These are phyloP conservation scores for Gorilla gorilla DNA, from an alignment of 2,113 vertebrate genomes.

Conservation along the genomic window DNA sequence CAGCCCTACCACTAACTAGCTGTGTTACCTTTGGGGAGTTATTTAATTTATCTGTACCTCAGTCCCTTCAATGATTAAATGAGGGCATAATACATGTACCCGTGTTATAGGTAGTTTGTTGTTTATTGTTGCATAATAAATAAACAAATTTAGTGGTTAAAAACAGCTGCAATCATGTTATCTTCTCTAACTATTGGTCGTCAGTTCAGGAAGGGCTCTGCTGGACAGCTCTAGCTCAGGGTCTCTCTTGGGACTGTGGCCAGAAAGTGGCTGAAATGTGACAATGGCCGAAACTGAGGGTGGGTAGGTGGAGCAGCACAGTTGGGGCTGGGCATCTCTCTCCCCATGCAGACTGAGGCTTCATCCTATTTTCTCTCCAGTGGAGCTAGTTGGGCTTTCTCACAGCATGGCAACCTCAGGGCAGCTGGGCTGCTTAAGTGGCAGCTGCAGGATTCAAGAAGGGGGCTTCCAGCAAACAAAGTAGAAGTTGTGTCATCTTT, in stretches of 20 bases:
- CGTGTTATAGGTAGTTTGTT: not conserved
- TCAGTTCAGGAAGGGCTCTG: not conserved
- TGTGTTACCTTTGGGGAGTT: not conserved
- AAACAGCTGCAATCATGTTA: not conserved
- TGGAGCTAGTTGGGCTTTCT: not conserved
- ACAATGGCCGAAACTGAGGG: not conserved
- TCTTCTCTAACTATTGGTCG: not conserved
- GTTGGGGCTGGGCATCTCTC: not conserved
- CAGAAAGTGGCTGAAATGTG: too few relatives aligned
- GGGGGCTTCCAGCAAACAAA: not conserved
- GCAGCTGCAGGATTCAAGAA: not conserved
- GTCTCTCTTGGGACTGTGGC: not conserved
- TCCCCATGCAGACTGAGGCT: not conserved
- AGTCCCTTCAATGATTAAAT: not conserved
- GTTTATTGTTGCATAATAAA: not conserved
- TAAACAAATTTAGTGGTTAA: not conserved
- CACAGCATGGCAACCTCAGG: not conserved
- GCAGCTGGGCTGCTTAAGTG: not conserved
- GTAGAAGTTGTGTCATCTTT: not conserved
- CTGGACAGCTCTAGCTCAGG: not conserved
- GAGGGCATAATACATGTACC: not conserved
- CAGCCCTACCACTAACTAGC: not conserved
- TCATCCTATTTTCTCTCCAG: not conserved
- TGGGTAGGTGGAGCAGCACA: not conserved
- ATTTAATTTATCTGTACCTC: not conserved